Base-by-base conservation (phyloP, 2,113 vertebrate species). In the Acinonyx jubatus region DNA sequence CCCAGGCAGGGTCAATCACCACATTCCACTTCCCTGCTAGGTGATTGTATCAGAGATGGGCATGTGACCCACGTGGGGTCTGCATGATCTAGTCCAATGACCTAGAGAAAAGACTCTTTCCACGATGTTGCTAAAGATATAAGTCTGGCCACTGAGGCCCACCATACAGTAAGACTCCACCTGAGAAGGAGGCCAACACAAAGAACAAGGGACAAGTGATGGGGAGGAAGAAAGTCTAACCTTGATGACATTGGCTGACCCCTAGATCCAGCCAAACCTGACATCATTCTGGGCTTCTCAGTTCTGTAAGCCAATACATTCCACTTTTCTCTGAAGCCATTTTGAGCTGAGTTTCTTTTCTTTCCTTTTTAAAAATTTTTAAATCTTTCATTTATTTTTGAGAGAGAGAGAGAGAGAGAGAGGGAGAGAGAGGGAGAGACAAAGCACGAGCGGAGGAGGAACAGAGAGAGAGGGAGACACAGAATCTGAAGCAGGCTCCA, bases 391-490 rank as follows among this genome's bases (percentile, higher is more conserved):
- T 57, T 57, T 57, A 57, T 8, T 21, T 57, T 57, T 19, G 19
- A 57, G 55, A 57, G 55, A 57, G 55, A 57, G 19, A 57, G 55
- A 57, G 55, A 57, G 55, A 57, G 55, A 57, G 55, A 21, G 55
- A 57, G 52, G 6, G 55, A 55, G 55, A 21, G 55, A 57, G 55
- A 57, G 55, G 2, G 55, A 57, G 55, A 19, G 55, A 57, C 5
- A 21, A 21, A 61, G 8, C 8, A 8, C 3, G 8, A 61, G 57
- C 0, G 3, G 57, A 2, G 21, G 57, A 23, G 7, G 57, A 21
- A 21, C 55, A 57, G 57, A 9, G 57, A 61, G 7, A 61, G 57
- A 61, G 8, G 21, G 7, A 23, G 21, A 61, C 57, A 61, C 19
- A 61, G 8, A 23, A 61, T 61, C 57, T 18, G 3, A 23, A 61